Evolutionary conservation across 2,797 vertebrate species (phyloP), one percentile per base, ranked within the genome.

Genomic region (Lycodopsis pacificus): DNA sequence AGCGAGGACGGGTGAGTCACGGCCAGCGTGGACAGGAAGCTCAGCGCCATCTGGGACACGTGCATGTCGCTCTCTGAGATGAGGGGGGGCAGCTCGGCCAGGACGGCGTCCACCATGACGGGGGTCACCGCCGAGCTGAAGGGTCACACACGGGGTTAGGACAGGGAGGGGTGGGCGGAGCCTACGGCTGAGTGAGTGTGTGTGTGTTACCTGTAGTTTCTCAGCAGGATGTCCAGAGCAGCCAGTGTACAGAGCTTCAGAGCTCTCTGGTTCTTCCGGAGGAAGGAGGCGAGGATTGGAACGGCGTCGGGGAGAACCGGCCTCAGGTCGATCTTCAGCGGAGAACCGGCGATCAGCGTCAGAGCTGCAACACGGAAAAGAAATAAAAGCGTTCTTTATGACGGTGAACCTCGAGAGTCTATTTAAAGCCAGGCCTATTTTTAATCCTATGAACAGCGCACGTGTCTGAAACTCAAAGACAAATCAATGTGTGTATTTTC

Each of bases 31-130:
- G 98, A 99, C 83, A 99, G 95, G 91, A 99, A 99, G 93, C 97
- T 98, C 90, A 99, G 97, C 67, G 98, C 98, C 97, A 99, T 99
- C 93, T 99, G 98, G 0, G 98, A 99, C 67, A 99, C 98, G 27
- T 99, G 98, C 98, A 99, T 99, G 93, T 99, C 98, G 58, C 97
- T 98, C 93, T 99, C 98, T 0, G 97, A 99, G 93, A 99, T 99
- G 59, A 99, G 97, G 30, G 98, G 97, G 0, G 98, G 98, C 81
- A 99, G 97, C 93, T 99, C 98, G 27, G 97, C 97, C 75, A 99
- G 92, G 65, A 99, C 98, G 5, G 98, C 97, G 44, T 99, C 98
- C 88, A 99, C 98, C 98, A 99, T 99, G 88, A 97, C 96, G 10
- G 97, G 94, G 20, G 98, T 99, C 87, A 99, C 95, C 0, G 92